Evolutionary conservation across 2,888 invertebrate species (phyloP).

Genomic region (Nomada hirtipes): DNA sequence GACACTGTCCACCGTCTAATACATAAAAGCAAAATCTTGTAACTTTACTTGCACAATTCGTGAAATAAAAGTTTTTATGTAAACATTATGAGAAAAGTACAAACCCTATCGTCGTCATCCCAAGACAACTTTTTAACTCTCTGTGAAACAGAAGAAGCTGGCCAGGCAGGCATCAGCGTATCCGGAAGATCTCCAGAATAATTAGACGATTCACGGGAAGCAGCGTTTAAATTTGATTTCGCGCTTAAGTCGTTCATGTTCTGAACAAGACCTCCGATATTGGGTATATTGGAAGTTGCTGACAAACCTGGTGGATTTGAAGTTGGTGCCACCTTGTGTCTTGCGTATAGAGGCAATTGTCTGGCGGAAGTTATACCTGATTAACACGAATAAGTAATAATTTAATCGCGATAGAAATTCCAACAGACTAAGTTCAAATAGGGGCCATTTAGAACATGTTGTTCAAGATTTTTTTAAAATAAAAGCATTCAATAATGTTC

Average conservation of each 20-base stretch:
- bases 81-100: not conserved
- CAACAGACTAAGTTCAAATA: not conserved
- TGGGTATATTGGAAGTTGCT: conserved; percentile 82
- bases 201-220: conserved; percentile 80
- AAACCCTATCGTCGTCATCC: conserved; percentile 87
- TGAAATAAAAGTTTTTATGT: not conserved
- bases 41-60: not conserved
- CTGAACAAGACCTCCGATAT: conserved; percentile 81
- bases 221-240: conserved; percentile 74
- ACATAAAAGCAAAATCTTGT: not conserved
- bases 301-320: conserved; percentile 79
- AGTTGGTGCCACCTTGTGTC: conserved; percentile 80
- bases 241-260: conserved; percentile 83
- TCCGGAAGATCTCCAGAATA: conserved; percentile 81
- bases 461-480: no score
- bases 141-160: conserved; percentile 88
- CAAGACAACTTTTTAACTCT: conserved; percentile 92
- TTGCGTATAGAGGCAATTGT: conserved; percentile 77
- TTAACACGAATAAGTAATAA: not conserved
- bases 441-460: no score
- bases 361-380: conserved; percentile 77
- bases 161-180: conserved; percentile 86
- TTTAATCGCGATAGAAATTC: not conserved
- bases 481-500: not conserved
- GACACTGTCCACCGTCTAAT: conserved; percentile 85